phyloP scores from a whole-genome alignment of 2,797 vertebrate species.

The Xenentodon cancila region DNA sequence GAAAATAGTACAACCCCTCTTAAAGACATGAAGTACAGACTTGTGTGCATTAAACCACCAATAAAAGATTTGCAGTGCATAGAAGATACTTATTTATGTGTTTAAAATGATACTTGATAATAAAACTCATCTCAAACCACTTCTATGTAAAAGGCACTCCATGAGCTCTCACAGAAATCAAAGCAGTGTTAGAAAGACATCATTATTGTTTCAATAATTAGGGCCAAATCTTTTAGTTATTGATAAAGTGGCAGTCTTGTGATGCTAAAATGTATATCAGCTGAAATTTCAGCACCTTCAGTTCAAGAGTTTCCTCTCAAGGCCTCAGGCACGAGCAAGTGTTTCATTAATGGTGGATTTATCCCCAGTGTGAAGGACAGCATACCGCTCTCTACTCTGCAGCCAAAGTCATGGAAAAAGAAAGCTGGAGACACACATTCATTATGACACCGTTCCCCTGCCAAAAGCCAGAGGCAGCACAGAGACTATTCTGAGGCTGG shows the following conservation, averaged over 20 bases:
- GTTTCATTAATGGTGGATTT: slow-evolving; percentile 82
- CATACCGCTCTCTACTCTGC: slow-evolving; percentile 62
- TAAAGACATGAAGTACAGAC: no score
- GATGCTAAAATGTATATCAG: slow-evolving; percentile 49
- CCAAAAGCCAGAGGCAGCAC: slow-evolving; percentile 56
- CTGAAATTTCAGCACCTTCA: slow-evolving; percentile 43
- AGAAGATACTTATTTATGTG: no score
- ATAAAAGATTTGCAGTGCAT: no score
- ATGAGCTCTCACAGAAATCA: no score
- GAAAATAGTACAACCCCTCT: no score
- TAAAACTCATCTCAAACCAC: no score
- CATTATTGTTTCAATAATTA: slow-evolving; percentile 14
- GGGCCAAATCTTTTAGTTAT: slow-evolving; percentile 12
- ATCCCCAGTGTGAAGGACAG: slow-evolving; percentile 68
- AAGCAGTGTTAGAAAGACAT: neutral
- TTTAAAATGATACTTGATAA: no score
- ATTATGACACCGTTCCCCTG: slow-evolving; percentile 46
- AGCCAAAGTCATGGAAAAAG: slow-evolving; percentile 61
- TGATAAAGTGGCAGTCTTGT: slow-evolving; percentile 37
- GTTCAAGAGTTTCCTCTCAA: slow-evolving; percentile 49
- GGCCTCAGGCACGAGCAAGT: slow-evolving; percentile 69
- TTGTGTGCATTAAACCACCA: no score
- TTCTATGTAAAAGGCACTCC: no score
- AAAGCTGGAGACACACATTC: slow-evolving; percentile 52
- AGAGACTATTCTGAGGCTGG: slow-evolving; percentile 45